Evolutionary conservation across 2,888 invertebrate species (phyloP), one percentile per base, ranked within the genome.

Genomic region (Spodoptera exigua): DNA sequence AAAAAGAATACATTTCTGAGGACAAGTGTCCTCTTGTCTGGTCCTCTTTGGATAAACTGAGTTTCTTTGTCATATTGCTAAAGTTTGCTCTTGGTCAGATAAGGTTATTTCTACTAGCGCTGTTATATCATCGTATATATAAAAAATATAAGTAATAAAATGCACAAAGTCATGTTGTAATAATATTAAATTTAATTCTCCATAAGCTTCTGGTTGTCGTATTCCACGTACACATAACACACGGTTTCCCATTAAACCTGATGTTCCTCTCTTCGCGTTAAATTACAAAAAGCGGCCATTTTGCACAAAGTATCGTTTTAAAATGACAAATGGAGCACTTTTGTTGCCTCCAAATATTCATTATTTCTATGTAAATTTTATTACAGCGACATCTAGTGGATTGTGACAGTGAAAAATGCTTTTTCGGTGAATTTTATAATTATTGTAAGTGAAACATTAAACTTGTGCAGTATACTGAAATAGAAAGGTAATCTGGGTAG

Each of bases 271-370:
- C 41, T 43, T 61, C 16, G 9, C 27, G 16, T 44, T 56, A 13
- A 62, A 44, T 66, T 47, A 52, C 64, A 55, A 65, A 27, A 65
- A 52, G 43, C 27, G 34, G 17, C n/a, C 32, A 36, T 48, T 32
- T 45, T 36, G 39, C n/a, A 32, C 49, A 47, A 60, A 46, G 37
- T 55, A 48, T 47, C 51, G 18, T 51, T 59, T 56, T 40, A 61
- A 56, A 73, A 63, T 68, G 60, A 58, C 48, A 60, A 52, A 55
- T 60, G 44, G 27, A 51, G 13, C 59, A 51, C 48, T 52, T 71
- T 54, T 56, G 54, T 34, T 45, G 14, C 10, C 18, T 21, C 17
- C 13, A 43, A 57, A 52, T 60, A 48, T 59, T 54, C 46, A 45
- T 57, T 36, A 48, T 18, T 17, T 53, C 13, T 44, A 40, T 51